Conservation (phyloP, 2,797 vertebrate species). For the Aselliscus stoliczkanus region DNA sequence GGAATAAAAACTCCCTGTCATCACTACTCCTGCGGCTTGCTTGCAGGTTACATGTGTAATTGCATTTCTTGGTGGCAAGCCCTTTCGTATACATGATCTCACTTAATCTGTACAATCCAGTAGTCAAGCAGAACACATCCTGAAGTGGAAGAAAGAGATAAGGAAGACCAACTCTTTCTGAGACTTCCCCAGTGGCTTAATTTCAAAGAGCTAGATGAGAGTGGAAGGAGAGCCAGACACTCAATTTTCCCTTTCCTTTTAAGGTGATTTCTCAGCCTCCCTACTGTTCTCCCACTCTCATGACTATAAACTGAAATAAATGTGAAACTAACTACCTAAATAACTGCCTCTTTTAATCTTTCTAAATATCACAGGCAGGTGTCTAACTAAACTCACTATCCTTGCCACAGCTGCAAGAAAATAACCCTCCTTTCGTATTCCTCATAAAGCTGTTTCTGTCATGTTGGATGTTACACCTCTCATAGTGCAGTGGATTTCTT, state of each 20-base stretch:
- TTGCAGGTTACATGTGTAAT: not conserved
- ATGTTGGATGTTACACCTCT: not conserved
- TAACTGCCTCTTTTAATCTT: not conserved
- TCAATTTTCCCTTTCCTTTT: not conserved
- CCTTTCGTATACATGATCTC: not conserved
- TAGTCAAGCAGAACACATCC: not conserved
- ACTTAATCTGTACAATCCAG: not conserved
- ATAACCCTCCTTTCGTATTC: not conserved
- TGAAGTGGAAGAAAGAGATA: not conserved
- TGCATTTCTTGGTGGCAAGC: not conserved
- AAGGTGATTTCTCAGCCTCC: not conserved
- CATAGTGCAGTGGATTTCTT: not conserved
- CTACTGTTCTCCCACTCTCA: not conserved
- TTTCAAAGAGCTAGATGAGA: not conserved
- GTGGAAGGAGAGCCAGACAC: not conserved
- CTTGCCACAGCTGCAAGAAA: not conserved
- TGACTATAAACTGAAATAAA: not conserved
- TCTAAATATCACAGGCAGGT: not conserved
- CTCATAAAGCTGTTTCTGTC: not conserved
- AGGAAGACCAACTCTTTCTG: not conserved
- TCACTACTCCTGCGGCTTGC: too few relatives aligned
- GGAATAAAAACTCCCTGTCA: not conserved
- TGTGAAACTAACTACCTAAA: not conserved
- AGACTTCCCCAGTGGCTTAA: not conserved
- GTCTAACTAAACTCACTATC: not conserved